phyloP scores from a whole-genome alignment of 2,888 invertebrate genomes.

The Coleophora flavipennella region DNA sequence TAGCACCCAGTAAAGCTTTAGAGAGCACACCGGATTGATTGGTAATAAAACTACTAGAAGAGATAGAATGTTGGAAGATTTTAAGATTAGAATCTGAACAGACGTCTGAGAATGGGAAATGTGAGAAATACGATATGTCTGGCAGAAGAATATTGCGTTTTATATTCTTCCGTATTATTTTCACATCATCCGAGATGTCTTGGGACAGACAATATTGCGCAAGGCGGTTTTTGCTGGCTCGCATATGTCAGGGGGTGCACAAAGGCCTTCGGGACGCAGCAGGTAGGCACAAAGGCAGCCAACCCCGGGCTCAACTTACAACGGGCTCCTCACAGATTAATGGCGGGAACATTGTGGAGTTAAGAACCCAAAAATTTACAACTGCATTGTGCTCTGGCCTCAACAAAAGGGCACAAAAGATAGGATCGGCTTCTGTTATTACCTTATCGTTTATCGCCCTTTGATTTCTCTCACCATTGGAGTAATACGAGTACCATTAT shows the following conservation, averaged over 20 bases:
- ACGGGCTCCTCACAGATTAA: slow-evolving; percentile 61
- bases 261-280: slow-evolving; percentile 50
- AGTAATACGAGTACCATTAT: slow-evolving; percentile 61
- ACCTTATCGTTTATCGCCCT: slow-evolving; percentile 62
- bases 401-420: slow-evolving; percentile 64
- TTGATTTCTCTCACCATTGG: slow-evolving; percentile 62
- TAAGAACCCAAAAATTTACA: slow-evolving; percentile 71
- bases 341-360: slow-evolving; percentile 67
- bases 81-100: slow-evolving; percentile 31
- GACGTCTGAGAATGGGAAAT: slow-evolving; percentile 28
- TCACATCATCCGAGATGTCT: slow-evolving; percentile 50
- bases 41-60: slow-evolving; percentile 23
- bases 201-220: slow-evolving; percentile 57
- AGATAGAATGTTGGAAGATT: slow-evolving; percentile 25
- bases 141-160: slow-evolving; percentile 33
- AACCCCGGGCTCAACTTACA: slow-evolving; percentile 63
- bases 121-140: slow-evolving; percentile 27
- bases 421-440: slow-evolving; percentile 68
- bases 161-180: slow-evolving; percentile 52
- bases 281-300: slow-evolving; percentile 57
- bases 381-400: slow-evolving; percentile 55
- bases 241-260: slow-evolving; percentile 64
- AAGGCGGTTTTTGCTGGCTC: slow-evolving; percentile 59
- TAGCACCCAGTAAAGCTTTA: slow-evolving; percentile 30
- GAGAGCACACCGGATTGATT: slow-evolving; percentile 36